Evolutionary conservation across 2,888 invertebrate species (phyloP).

Genomic region (Yponomeuta plumbellus): DNA sequence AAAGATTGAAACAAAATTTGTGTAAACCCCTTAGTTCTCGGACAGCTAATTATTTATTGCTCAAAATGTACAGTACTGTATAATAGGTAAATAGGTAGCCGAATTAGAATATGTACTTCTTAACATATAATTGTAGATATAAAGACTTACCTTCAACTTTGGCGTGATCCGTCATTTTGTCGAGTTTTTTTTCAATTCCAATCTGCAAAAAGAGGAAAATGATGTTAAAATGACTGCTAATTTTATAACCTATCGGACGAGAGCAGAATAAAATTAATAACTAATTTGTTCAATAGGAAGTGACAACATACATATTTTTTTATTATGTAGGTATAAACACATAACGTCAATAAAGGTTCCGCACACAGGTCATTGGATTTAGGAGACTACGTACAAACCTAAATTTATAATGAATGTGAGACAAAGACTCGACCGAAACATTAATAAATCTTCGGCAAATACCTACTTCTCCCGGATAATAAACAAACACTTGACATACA

Average conservation of each 20-base stretch:
- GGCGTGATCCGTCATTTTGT: constrained; percentile 35
- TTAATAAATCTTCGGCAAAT: background rate
- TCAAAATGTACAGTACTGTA: too few species aligned
- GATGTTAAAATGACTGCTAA: background rate
- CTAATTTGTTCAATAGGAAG: background rate
- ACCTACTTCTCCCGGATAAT: constrained; percentile 16
- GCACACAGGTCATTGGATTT: background rate
- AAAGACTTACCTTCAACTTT: constrained; percentile 32
- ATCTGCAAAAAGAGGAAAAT: constrained; percentile 33
- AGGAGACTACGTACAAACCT: too few species aligned
- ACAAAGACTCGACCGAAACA: background rate
- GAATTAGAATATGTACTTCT: too few species aligned
- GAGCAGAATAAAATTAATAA: background rate
- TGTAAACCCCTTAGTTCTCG: too few species aligned
- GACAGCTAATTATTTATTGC: too few species aligned
- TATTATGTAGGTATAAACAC: too few species aligned
- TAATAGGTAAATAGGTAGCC: too few species aligned
- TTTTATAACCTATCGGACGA: too few species aligned
- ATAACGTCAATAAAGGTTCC: background rate
- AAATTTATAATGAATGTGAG: too few species aligned
- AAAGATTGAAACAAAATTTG: too few species aligned
- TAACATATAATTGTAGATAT: background rate
- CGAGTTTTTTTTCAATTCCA: constrained; percentile 22
- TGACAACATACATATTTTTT: background rate
- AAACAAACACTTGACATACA: constrained; percentile 38